Evolutionary conservation across 1,140 invertebrate genomes (phyloP).

Genomic region (Oryctes rhinoceros): DNA sequence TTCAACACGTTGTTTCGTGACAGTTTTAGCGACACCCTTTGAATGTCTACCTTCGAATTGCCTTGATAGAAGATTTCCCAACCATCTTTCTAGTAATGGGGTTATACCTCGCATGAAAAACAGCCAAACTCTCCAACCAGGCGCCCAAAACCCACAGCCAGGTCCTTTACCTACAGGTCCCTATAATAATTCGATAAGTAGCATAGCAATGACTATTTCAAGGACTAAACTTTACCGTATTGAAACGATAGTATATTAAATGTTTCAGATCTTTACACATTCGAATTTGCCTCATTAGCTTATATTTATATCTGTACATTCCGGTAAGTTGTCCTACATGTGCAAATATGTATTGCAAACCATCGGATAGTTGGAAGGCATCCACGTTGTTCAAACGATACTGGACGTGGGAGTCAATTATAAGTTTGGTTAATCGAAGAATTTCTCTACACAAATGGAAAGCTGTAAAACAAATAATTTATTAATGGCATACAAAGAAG

Average conservation of each 20-base stretch:
- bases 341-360: slow-evolving; percentile 99
- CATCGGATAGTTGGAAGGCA: slow-evolving; percentile 98
- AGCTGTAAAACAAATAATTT: slow-evolving; percentile 66
- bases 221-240: slow-evolving; percentile 78
- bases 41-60: slow-evolving; percentile 99
- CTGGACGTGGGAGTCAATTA: slow-evolving; percentile 99
- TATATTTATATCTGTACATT: slow-evolving; percentile 99
- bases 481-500: slow-evolving; percentile 37
- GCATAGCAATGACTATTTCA: slow-evolving; percentile 2
- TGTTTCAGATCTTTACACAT: slow-evolving; percentile 99
- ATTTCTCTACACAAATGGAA: slow-evolving; percentile 99
- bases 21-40: slow-evolving; percentile 99
- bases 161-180: slow-evolving; percentile 98
- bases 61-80: slow-evolving; percentile 96
- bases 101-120: slow-evolving; percentile 99
- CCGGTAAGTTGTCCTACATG: slow-evolving; percentile 99
- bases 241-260: slow-evolving; percentile 99
- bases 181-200: slow-evolving; percentile 62
- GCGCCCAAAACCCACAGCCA: slow-evolving; percentile 99
- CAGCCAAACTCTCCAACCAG: slow-evolving; percentile 99
- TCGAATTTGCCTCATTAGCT: slow-evolving; percentile 98
- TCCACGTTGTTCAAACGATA: slow-evolving; percentile 99
- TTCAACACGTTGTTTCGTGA: slow-evolving; percentile 99
- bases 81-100: slow-evolving; percentile 95
- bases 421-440: slow-evolving; percentile 94